Conservation (phyloP, 2,113 vertebrate genomes). For the Cyanoderma ruficeps region DNA sequence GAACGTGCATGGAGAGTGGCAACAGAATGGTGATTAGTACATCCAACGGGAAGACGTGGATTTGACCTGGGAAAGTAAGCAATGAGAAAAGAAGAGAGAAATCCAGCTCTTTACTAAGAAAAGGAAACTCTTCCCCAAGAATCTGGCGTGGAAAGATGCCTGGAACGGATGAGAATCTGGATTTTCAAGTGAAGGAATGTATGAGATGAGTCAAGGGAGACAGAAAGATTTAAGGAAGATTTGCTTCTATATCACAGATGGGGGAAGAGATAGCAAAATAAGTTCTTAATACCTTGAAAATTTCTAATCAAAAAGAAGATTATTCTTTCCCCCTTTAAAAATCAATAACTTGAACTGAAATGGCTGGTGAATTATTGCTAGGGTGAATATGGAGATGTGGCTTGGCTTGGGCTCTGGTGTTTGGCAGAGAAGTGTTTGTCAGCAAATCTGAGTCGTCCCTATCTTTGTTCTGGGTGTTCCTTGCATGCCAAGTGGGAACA, state of each 20-base stretch:
- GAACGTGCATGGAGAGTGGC: not conserved
- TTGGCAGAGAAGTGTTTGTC: not conserved
- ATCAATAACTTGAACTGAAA: not conserved
- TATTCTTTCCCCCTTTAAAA: not conserved
- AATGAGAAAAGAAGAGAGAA: not conserved
- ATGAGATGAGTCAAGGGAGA: conserved; percentile 32
- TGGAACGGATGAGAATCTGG: conserved; percentile 34
- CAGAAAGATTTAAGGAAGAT: conserved; percentile 23
- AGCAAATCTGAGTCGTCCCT: not conserved
- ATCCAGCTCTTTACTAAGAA: not conserved
- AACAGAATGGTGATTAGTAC: not conserved
- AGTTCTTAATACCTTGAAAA: not conserved
- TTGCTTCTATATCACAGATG: conserved; percentile 19
- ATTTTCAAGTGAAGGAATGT: conserved; percentile 20
- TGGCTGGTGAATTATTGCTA: not conserved
- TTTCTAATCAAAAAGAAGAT: not conserved
- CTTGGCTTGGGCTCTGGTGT: not conserved
- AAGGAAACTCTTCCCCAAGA: not conserved
- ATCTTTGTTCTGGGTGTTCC: not conserved
- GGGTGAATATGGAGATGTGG: not conserved
- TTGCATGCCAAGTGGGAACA: not conserved
- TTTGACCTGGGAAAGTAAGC: not conserved
- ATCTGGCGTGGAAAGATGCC: conserved; percentile 1
- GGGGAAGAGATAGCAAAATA: not conserved
- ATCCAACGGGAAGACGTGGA: not conserved